A percentile compares a stretch with the other conserved stretches of the same genome.
These are phyloP conservation scores for Chrysogorgia sp. DNA, from an alignment of 92 coral and sea anemone genomes.

Conservation along the genomic window DNA sequence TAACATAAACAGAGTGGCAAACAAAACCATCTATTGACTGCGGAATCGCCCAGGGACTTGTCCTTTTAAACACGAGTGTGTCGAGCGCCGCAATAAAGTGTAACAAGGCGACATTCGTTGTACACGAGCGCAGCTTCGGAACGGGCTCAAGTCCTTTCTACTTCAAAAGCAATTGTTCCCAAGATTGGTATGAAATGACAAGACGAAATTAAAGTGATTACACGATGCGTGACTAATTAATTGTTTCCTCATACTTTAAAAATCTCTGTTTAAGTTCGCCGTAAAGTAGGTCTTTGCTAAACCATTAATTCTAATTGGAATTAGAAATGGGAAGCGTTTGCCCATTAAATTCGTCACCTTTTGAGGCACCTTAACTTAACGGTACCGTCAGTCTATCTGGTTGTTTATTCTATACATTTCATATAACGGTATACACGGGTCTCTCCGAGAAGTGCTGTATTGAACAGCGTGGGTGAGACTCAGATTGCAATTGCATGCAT, in stretches of 20 bases:
- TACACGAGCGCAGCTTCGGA: background rate
- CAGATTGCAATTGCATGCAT: too few species aligned
- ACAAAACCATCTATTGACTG: background rate
- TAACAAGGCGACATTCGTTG: background rate
- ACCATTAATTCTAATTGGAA: conserved; percentile 40
- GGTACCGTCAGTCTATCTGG: too few species aligned
- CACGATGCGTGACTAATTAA: conserved; percentile 49
- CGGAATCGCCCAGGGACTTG: too few species aligned
- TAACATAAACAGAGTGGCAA: conserved; percentile 7
- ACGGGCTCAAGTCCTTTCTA: background rate
- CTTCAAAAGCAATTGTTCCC: conserved; percentile 33
- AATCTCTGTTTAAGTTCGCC: conserved; percentile 18
- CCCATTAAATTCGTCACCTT: too few species aligned
- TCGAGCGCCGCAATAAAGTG: background rate
- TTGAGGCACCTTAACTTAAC: too few species aligned
- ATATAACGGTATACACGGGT: too few species aligned
- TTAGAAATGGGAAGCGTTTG: conserved; percentile 7
- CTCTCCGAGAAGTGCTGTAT: too few species aligned
- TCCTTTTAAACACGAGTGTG: too few species aligned
- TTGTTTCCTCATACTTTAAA: conserved; percentile 41
- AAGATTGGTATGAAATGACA: conserved; percentile 42
- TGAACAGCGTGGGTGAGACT: too few species aligned
- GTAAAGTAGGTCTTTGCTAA: conserved; percentile 18
- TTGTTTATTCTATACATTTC: too few species aligned
- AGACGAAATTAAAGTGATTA: conserved; percentile 42